phyloP scores from a whole-genome alignment of 1,140 invertebrate genomes.

The Calliopsis andreniformis region DNA sequence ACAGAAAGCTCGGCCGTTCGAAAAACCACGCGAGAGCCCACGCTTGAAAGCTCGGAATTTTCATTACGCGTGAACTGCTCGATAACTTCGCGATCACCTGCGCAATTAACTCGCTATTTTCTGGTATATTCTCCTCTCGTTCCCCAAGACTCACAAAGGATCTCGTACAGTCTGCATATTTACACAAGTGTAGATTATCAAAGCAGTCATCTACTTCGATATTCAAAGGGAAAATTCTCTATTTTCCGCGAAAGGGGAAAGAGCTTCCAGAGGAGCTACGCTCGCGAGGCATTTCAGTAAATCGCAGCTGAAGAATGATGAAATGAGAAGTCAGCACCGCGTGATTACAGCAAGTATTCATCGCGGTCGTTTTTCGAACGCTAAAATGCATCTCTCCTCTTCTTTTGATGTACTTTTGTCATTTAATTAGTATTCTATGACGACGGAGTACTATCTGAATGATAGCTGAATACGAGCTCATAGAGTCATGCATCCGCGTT shows the following conservation, averaged over 20 bases:
- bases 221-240: not conserved
- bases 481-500: too few relatives aligned
- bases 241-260: too few relatives aligned
- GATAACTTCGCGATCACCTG: not conserved
- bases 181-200: too few relatives aligned
- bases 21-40: not conserved
- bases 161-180: too few relatives aligned
- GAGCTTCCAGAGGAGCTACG: too few relatives aligned
- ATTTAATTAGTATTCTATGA: not conserved
- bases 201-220: not conserved
- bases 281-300: not conserved
- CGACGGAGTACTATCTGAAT: conserved; percentile 15
- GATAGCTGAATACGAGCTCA: too few relatives aligned
- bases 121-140: too few relatives aligned
- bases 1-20: not conserved
- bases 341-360: conserved; percentile 39
- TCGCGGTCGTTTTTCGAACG: conserved; percentile 34
- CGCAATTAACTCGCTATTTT: too few relatives aligned
- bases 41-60: not conserved
- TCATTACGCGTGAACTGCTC: not conserved
- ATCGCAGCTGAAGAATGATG: conserved; percentile 3
- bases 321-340: not conserved
- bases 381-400: not conserved
- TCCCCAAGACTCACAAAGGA: too few relatives aligned
- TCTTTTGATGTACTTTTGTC: conserved; percentile 9